Evolutionary conservation across 2,888 invertebrate species (phyloP), one percentile per base, ranked within the genome.

Genomic region (Acrobasis suavella): DNA sequence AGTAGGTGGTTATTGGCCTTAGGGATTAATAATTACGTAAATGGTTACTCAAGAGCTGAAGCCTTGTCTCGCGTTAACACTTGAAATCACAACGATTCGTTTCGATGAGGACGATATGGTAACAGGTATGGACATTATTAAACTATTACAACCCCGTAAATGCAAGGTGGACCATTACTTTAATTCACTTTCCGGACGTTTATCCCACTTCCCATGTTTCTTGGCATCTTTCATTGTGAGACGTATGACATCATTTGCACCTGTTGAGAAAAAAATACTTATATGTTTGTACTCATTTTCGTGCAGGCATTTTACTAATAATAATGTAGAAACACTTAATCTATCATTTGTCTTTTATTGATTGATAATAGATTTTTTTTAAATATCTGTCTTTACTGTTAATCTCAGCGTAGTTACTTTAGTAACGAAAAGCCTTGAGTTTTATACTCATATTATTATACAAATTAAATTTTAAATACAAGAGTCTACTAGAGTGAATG

Each of bases 11-110:
- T 55, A 49, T 46, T 50, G 60, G 50, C 59, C 51, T 39, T 39
- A 60, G 60, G 51, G 51, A 51, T n/a, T 51, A 60, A 39, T 60
- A 42, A 60, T 60, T 51, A 51, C 60, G 51, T 60, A 60, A 60
- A 60, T 60, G 2, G 55, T 56, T 56, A 42, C 56, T 14, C 42
- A 56, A 56, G 42, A 14, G 42, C 7, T 55, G 56, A 56, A 46
- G 39, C 42, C 46, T 56, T 56, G 56, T 56, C 42, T 56, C 42
- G 56, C 14, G 17, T 56, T 42, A 56, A 56, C 56, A 46, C 56
- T 42, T 17, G 42, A 56, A 56, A 56, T 56, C 42, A 39, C 10
- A 12, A 17, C 15, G n/a, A 56, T 56, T 56, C 56, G 42, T 56
- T 56, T 14, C n/a, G 32, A 12, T 51, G 17, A 14, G 1, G n/a